Conservation (phyloP, 1,140 invertebrate species). For the Diabrotica virgifera region DNA sequence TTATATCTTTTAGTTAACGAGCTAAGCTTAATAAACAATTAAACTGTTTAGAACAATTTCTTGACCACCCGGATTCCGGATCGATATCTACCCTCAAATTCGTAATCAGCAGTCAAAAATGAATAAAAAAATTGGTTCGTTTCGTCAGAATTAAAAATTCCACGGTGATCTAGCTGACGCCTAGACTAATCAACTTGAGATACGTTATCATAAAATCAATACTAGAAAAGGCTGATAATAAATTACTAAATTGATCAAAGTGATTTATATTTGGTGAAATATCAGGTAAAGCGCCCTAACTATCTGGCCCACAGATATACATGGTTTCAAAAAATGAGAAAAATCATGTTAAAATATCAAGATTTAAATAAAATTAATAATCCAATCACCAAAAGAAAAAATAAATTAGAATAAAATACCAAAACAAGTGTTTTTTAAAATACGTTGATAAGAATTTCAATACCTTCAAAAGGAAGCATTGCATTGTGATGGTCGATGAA, state of each 20-base stretch:
- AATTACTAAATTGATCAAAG: neutral
- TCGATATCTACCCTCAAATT: no score
- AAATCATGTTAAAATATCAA: slow-evolving; percentile 25
- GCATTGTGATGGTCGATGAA: slow-evolving; percentile 45
- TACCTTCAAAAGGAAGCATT: slow-evolving; percentile 45
- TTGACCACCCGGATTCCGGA: no score
- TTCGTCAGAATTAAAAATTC: no score
- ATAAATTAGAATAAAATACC: slow-evolving; percentile 14
- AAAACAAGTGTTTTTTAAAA: slow-evolving; percentile 7
- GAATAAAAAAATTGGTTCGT: no score
- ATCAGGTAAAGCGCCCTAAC: slow-evolving; percentile 35
- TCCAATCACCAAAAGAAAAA: slow-evolving; percentile 34
- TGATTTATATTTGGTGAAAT: slow-evolving; percentile 16
- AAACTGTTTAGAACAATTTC: no score
- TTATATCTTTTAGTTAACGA: no score
- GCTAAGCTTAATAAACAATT: no score
- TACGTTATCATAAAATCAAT: neutral
- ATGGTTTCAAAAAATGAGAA: slow-evolving; percentile 39
- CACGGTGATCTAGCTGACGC: no score
- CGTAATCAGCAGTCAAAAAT: no score
- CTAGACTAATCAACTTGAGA: no score
- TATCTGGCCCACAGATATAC: slow-evolving; percentile 42
- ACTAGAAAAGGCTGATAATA: neutral
- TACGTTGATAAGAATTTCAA: slow-evolving; percentile 28
- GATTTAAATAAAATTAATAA: slow-evolving; percentile 13